Evolutionary conservation across 2,888 invertebrate species (phyloP).

Genomic region (Drosophila anomalipes): DNA sequence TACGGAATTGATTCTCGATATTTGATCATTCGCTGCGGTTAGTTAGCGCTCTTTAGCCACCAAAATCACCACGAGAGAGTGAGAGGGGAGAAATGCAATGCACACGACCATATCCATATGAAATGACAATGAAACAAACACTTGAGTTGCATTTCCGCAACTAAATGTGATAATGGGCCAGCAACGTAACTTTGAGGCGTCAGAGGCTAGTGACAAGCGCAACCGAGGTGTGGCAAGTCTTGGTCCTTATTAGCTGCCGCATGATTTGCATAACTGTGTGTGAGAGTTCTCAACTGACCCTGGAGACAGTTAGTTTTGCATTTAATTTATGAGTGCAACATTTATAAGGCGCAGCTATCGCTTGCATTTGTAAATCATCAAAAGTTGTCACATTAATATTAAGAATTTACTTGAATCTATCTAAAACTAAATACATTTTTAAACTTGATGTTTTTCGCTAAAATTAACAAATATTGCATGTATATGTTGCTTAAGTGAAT

Average conservation of each 20-base stretch:
- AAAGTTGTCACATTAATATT: constrained; percentile 10
- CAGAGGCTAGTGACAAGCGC: constrained; percentile 38
- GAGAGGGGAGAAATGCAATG: constrained; percentile 42
- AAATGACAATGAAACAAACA: constrained; percentile 66
- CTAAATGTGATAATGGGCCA: constrained; percentile 56
- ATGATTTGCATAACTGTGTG: constrained; percentile 53
- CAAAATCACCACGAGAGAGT: constrained; percentile 16
- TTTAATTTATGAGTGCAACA: constrained; percentile 26
- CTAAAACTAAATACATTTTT: neutral
- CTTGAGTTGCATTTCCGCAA: constrained; percentile 72
- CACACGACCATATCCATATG: constrained; percentile 57
- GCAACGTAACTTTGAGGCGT: constrained; percentile 35
- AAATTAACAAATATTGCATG: neutral
- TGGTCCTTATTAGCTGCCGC: constrained; percentile 42
- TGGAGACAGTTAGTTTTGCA: constrained; percentile 28
- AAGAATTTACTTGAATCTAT: neutral
- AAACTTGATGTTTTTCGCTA: neutral
- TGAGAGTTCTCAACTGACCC: constrained; percentile 23
- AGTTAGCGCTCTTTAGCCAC: constrained; percentile 78
- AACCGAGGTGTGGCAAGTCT: constrained; percentile 37
- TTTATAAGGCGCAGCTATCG: neutral
- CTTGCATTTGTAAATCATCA: constrained; percentile 8
- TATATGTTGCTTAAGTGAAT: neutral
- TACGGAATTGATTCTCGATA: constrained; percentile 81
- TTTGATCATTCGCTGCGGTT: constrained; percentile 82